Evolutionary conservation across 2,888 invertebrate species (phyloP).

Genomic region (Thera britannica): DNA sequence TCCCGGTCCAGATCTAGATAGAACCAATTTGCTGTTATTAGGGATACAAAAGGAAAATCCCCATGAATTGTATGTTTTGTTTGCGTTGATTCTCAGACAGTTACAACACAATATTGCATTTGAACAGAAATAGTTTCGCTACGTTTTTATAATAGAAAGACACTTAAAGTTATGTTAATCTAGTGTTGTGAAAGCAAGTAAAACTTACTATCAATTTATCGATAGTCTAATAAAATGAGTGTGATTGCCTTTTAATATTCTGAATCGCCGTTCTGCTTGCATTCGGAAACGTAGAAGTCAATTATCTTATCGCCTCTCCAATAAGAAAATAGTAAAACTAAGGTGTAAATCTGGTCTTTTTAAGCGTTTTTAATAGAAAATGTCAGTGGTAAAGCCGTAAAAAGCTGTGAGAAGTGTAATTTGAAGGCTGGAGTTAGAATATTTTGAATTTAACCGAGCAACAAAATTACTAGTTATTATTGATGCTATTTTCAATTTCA

Average conservation of each 20-base stretch:
- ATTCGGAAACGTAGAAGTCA: conserved; percentile 24
- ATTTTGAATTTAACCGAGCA: conserved; percentile 5
- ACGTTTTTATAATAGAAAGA: conserved; percentile 4
- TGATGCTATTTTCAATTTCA: conserved; percentile 1
- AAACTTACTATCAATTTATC: conserved; percentile 29
- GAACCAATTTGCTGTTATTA: no score
- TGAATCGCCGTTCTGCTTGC: conserved; percentile 26
- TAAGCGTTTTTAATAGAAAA: conserved; percentile 31
- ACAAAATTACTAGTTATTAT: background rate
- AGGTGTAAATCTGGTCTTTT: conserved; percentile 30
- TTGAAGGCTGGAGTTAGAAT: conserved; percentile 8
- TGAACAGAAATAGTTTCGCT: conserved; percentile 1
- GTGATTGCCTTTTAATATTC: conserved; percentile 21
- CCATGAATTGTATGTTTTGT: no score
- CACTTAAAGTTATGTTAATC: conserved; percentile 15
- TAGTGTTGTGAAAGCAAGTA: conserved; percentile 29
- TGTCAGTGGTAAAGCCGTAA: conserved; percentile 19
- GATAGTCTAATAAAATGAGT: conserved; percentile 18
- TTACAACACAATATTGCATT: background rate
- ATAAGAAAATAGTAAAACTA: conserved; percentile 34
- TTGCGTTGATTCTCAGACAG: background rate
- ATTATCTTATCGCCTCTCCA: conserved; percentile 33
- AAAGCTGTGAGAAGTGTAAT: conserved; percentile 17
- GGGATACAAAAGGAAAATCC: no score
- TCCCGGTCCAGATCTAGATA: no score